Base-by-base conservation (phyloP, 2,113 vertebrate species). In the Podarcis cretensis region DNA sequence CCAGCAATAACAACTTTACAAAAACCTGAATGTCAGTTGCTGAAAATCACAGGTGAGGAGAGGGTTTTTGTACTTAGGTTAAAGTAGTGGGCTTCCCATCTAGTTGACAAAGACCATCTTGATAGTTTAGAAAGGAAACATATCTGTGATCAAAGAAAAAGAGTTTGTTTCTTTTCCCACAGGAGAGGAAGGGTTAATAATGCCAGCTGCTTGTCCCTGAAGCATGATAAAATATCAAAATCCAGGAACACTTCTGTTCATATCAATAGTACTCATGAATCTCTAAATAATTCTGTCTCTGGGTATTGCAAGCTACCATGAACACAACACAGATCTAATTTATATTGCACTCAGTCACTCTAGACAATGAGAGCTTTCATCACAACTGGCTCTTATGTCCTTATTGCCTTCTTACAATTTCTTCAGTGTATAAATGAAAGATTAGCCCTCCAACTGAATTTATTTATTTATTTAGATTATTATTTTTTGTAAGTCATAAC, bases 391-490 rank as follows among this genome's bases (percentile, higher is more conserved):
- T 25, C 82, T 85, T n/a, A 0, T 25, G 57, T 0, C 0, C 80
- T 89, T 88, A n/a, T 84, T 90, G 89, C 86, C 16, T 84, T 89
- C 77, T 81, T 89, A 84, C 80, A 73, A n/a, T 80, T 89, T 85
- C 68, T 30, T 30, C 66, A 16, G 43, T 66, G 5, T 73, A 59
- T 5, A 25, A 90, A 84, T n/a, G 85, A 69, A 78, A 83, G 77
- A 93, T 90, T 12, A 81, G 66, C 84, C 75, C 35, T 35, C 37
- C 1, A 48, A 48, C 80, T 54, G 69, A 0, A 0, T 4, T 90
- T 75, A 4, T 87, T 59, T 87, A 83, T 74, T n/a, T 69, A 54
- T 85, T 85, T 54, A 76, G 0, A 43, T 6, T 43, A 43, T 43
- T 43, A 89, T 86, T 32, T 30, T 81, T 0, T 1, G 2, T 9